Evolutionary conservation across 2,113 vertebrate genomes (phyloP).

Genomic region (Aegotheles bennettii): DNA sequence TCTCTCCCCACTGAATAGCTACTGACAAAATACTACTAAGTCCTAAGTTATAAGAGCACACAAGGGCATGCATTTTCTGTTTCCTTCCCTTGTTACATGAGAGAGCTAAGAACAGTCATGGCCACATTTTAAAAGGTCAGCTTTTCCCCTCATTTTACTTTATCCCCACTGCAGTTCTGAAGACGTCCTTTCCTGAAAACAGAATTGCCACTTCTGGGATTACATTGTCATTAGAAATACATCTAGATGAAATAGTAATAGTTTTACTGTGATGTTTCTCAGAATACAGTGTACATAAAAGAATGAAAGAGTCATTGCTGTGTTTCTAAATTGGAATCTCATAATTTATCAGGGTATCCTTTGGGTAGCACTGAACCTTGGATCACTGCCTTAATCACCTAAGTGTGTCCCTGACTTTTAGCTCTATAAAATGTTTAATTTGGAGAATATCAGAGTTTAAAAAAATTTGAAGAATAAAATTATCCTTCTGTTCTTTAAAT

Average conservation of each 20-base stretch:
- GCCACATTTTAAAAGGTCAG: neutral
- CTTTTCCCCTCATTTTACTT: neutral
- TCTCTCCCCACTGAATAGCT: neutral
- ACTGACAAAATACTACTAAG: neutral
- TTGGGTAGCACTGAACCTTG: neutral
- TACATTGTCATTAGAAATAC: neutral
- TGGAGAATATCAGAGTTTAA: neutral
- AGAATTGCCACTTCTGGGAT: neutral
- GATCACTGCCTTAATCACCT: neutral
- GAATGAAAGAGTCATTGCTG: neutral
- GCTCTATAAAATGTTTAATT: neutral
- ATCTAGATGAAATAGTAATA: neutral
- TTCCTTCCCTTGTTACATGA: neutral
- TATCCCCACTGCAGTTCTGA: neutral
- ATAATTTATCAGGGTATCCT: neutral
- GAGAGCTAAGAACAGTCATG: neutral
- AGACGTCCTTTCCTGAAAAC: neutral
- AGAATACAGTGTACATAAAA: neutral
- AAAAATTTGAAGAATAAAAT: neutral
- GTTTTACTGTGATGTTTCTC: neutral
- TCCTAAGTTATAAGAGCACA: neutral
- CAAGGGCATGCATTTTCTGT: fast-evolving
- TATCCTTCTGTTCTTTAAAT: neutral
- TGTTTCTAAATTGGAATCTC: neutral
- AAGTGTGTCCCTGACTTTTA: neutral